Evolutionary conservation across 2,113 vertebrate genomes (phyloP).

Genomic region (Rhinogobius similis): DNA sequence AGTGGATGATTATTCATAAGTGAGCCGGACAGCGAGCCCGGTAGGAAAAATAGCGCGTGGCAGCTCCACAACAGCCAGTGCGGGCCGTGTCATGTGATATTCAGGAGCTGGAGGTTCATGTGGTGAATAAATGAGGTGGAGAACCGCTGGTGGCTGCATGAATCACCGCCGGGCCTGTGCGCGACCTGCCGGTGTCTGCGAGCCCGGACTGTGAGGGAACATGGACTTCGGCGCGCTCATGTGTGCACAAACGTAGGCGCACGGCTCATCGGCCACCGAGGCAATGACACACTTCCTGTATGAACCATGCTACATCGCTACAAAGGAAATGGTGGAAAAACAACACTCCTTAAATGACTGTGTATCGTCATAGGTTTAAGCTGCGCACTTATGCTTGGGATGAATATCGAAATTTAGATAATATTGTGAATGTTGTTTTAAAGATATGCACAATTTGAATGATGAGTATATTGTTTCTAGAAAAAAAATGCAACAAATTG

Average conservation of each 20-base stretch:
- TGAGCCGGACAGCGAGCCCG: constrained; percentile 29
- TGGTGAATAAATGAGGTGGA: constrained; percentile 70
- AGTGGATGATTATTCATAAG: constrained; percentile 65
- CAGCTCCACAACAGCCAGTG: neutral
- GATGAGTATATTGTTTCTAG: too few relatives aligned
- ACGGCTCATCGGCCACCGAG: neutral
- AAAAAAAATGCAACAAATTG: too few relatives aligned
- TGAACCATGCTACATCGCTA: neutral
- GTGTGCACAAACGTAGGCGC: neutral
- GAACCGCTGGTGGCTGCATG: constrained; percentile 56
- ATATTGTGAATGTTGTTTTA: too few relatives aligned
- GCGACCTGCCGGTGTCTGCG: constrained; percentile 33
- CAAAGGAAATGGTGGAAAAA: too few relatives aligned
- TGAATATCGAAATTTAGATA: too few relatives aligned
- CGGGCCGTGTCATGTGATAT: constrained; percentile 60
- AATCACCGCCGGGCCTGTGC: constrained; percentile 45
- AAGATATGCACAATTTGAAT: too few relatives aligned
- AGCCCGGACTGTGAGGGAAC: constrained; percentile 6
- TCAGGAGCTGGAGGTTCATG: constrained; percentile 62
- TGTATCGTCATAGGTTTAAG: too few relatives aligned
- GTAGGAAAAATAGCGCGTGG: constrained; percentile 52
- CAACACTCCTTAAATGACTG: too few relatives aligned
- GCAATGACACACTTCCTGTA: neutral
- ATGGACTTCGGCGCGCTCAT: constrained; percentile 18
- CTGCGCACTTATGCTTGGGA: too few relatives aligned